Evolutionary conservation across 2,888 invertebrate genomes (phyloP).

Genomic region (Lamellibrachia columna): DNA sequence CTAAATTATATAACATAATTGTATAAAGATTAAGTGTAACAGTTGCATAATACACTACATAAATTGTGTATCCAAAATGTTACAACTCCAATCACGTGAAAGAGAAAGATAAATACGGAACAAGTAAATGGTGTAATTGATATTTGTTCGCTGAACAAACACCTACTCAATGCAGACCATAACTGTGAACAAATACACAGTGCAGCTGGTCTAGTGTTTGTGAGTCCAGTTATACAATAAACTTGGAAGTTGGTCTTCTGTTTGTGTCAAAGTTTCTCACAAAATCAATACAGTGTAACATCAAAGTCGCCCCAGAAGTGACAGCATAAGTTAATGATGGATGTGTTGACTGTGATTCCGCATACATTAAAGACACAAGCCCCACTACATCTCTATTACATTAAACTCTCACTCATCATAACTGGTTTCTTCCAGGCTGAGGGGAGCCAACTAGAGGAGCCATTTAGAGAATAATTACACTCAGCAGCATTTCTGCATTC

Average conservation of each 20-base stretch:
- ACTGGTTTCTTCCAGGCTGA: not conserved
- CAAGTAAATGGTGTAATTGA: not conserved
- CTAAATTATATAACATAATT: not conserved
- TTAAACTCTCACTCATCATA: not conserved
- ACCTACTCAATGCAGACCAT: not conserved
- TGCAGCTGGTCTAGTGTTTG: not conserved
- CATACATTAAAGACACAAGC: not conserved
- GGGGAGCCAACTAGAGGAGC: not conserved
- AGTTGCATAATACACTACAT: not conserved
- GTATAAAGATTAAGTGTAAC: not conserved
- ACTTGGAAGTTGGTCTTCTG: not conserved
- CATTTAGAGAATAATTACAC: not conserved
- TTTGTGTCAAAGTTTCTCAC: not conserved
- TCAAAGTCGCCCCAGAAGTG: not conserved
- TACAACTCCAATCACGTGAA: not conserved
- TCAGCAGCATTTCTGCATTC: not conserved
- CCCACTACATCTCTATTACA: not conserved
- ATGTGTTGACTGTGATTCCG: not conserved
- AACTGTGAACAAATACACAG: not conserved
- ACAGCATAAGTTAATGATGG: conserved; percentile 3
- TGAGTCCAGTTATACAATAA: not conserved
- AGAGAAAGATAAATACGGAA: not conserved
- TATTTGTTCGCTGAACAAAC: not conserved
- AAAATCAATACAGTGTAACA: conserved; percentile 2
- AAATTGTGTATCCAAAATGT: not conserved